Evolutionary conservation across 2,888 invertebrate species (phyloP), one percentile per base, ranked within the genome.

Genomic region (Macropis europaea): DNA sequence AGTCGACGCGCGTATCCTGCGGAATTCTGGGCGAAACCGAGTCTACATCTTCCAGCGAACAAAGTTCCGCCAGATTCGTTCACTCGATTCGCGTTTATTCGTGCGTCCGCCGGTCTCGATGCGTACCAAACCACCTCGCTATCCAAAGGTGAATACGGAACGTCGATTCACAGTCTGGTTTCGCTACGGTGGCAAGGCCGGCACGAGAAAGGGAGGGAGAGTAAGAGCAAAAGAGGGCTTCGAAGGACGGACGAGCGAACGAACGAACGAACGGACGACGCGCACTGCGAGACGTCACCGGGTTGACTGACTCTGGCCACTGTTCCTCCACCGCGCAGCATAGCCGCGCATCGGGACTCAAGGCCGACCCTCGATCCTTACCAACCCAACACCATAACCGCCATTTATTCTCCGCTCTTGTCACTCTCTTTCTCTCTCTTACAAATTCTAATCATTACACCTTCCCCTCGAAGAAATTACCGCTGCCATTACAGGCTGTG

Each of bases 261-360:
- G 30, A 30, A n/a, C n/a, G 30, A 2, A 2, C 17, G 9, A 38
- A 30, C 36, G 5, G 32, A 36, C 54, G 11, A 40, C n/a, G 15
- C 52, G 6, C 45, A 24, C 67, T 32, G 50, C 11, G 61, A 81
- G 83, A 86, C 87, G 87, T 85, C 89, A 86, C 87, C 86, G 89
- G 85, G 89, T 89, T 89, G 89, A 89, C 89, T 89, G 89, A 89
- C 89, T 88, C 85, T 76, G 82, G 77, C 77, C 81, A 52, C 80
- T n/a, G n/a, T n/a, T n/a, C n/a, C n/a, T n/a, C n/a, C n/a, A n/a
- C n/a, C n/a, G n/a, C 68, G 84, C 84, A 85, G 84, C 83, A 86
- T 87, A 80, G 79, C 69, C 82, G 89, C 88, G 88, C 87, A 87
- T 78, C 82, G 59, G 70, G 62, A 66, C 67, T 60, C 85, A 84